Conservation (phyloP, 2,888 invertebrate species). For the Drosophila infuscata region DNA sequence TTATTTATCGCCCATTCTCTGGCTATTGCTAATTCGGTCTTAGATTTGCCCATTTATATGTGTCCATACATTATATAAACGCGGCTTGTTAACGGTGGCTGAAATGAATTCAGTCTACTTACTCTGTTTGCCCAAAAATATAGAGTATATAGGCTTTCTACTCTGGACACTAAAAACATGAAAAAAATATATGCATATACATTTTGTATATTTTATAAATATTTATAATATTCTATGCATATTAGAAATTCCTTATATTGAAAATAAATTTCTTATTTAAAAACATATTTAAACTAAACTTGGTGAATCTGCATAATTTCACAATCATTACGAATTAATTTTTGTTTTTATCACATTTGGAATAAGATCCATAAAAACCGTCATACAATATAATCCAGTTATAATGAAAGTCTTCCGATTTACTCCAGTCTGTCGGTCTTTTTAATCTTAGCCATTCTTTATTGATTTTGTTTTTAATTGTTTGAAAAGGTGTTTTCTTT, state of each 20-base stretch:
- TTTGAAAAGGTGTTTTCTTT: not conserved
- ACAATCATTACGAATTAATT: not conserved
- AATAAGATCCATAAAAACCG: not conserved
- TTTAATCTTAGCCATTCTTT: not conserved
- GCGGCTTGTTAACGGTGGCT: not conserved
- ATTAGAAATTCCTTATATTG: not conserved
- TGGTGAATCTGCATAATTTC: not conserved
- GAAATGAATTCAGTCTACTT: not conserved
- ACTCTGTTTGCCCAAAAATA: not conserved
- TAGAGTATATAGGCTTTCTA: not conserved
- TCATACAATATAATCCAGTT: not conserved
- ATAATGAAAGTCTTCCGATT: not conserved
- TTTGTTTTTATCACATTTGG: not conserved
- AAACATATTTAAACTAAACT: not conserved
- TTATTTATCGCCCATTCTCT: slow-evolving; percentile 21
- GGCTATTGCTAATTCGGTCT: slow-evolving; percentile 12
- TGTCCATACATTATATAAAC: slow-evolving; percentile 30
- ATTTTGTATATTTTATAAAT: not conserved
- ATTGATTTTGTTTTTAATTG: not conserved
- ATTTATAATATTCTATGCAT: not conserved
- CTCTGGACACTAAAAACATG: not conserved
- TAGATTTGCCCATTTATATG: slow-evolving; percentile 31
- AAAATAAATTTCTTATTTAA: not conserved
- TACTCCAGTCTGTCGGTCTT: too few species aligned
- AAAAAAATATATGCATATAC: not conserved